Evolutionary conservation across 35 echinoderm and acorn worm species (phyloP).

Genomic region (Apostichopus parvimensis): DNA sequence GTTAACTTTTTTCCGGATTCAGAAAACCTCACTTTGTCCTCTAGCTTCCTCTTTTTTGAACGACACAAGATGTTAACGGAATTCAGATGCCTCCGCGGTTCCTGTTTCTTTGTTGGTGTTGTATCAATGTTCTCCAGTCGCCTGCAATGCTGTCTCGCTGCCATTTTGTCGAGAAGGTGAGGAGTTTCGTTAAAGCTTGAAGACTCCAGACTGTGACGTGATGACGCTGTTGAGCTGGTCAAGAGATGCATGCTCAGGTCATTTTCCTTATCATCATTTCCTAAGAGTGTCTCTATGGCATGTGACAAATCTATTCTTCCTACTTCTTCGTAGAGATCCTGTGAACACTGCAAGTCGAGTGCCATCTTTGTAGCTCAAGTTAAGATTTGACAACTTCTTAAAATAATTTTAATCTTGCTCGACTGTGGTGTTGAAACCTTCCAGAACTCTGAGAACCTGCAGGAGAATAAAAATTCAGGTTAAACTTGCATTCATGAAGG

Average conservation of each 20-base stretch:
- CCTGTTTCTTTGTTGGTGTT: constrained; percentile 41
- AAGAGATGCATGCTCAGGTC: not conserved
- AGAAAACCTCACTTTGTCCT: not conserved
- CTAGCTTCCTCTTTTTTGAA: constrained; percentile 47
- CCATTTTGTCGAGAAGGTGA: constrained; percentile 1
- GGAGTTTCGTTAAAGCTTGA: constrained; percentile 1
- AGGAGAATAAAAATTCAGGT: too few species aligned
- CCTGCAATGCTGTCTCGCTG: not conserved
- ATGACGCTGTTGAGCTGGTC: not conserved
- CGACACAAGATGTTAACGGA: constrained; percentile 46
- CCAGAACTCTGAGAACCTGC: too few species aligned
- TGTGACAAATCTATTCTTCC: constrained; percentile 66
- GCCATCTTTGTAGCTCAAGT: not conserved
- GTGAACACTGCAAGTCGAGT: not conserved
- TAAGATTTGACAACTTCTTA: too few species aligned
- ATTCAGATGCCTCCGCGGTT: constrained; percentile 28
- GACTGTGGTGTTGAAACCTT: too few species aligned
- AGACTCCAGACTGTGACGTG: too few species aligned
- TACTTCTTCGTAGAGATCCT: not conserved
- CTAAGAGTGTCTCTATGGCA: constrained; percentile 65
- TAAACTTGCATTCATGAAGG: too few species aligned
- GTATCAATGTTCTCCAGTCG: constrained; percentile 6
- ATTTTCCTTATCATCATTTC: constrained; percentile 34
- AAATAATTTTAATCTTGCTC: too few species aligned
- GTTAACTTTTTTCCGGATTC: not conserved